A percentile compares a stretch with the other conserved stretches of the same genome.
phyloP scores from a whole-genome alignment of 2,888 invertebrate genomes.

The Leucoptera coffeella region DNA sequence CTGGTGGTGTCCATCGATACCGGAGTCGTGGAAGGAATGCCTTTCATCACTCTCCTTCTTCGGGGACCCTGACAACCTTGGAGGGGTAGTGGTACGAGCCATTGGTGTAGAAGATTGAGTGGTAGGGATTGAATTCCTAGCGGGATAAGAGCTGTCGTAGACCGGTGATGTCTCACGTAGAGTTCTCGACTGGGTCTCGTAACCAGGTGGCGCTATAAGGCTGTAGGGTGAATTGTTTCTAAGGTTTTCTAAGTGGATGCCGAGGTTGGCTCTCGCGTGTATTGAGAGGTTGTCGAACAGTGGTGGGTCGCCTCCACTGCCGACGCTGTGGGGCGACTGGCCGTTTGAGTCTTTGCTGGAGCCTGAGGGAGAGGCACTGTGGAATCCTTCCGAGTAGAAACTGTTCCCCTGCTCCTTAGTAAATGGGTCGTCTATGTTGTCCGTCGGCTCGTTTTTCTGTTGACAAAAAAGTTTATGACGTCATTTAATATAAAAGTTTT shows the following conservation, averaged over 20 bases:
- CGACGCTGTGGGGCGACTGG: conserved; percentile 41
- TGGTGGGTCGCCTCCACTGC: conserved; percentile 29
- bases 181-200: conserved; percentile 26
- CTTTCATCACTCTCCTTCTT: conserved; percentile 20
- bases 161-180: conserved; percentile 25
- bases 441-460: conserved; percentile 52
- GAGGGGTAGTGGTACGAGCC: conserved; percentile 33
- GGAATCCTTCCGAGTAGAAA: conserved; percentile 56
- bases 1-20: conserved; percentile 31
- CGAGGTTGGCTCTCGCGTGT: conserved; percentile 37
- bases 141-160: conserved; percentile 23
- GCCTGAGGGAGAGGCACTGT: conserved; percentile 54
- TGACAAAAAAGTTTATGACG: conserved; percentile 17
- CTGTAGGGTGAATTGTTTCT: conserved; percentile 48
- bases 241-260: conserved; percentile 31
- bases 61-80: conserved; percentile 25
- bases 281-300: conserved; percentile 32
- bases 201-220: conserved; percentile 57
- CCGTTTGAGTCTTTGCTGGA: conserved; percentile 48
- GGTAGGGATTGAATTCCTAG: conserved; percentile 18
- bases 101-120: conserved; percentile 30
- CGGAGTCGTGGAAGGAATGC: conserved; percentile 37
- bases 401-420: conserved; percentile 54
- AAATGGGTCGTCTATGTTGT: conserved; percentile 34
- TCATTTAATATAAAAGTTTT: no score